Conservation (phyloP, 2,888 invertebrate genomes). For the Drosophila nr. fundita region DNA sequence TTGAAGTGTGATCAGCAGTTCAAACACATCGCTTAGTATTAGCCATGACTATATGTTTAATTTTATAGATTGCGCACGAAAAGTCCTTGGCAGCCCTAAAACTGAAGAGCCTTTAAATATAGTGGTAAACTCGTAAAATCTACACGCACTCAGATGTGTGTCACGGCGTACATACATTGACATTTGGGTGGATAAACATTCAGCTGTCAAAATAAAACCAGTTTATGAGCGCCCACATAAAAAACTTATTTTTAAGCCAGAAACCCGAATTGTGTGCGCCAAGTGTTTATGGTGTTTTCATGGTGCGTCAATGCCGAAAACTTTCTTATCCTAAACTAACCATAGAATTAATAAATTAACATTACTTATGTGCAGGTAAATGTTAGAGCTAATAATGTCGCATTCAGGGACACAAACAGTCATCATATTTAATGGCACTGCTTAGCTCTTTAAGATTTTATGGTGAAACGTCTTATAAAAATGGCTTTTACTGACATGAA, state of each 20-base stretch:
- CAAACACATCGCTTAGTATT: slow-evolving; percentile 33
- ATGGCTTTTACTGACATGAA: slow-evolving; percentile 9
- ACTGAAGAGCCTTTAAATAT: slow-evolving; percentile 53
- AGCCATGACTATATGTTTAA: slow-evolving; percentile 37
- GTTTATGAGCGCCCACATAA: slow-evolving; percentile 54
- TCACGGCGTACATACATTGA: slow-evolving; percentile 18
- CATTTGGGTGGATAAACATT: slow-evolving; percentile 50
- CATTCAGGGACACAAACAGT: slow-evolving; percentile 26
- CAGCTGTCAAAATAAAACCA: slow-evolving; percentile 63
- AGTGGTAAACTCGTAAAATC: slow-evolving; percentile 64
- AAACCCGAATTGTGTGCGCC: slow-evolving; percentile 9
- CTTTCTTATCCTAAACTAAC: slow-evolving; percentile 46
- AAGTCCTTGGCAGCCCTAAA: slow-evolving; percentile 30
- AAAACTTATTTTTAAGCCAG: slow-evolving; percentile 11
- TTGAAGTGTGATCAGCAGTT: slow-evolving; percentile 44
- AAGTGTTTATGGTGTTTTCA: slow-evolving; percentile 67
- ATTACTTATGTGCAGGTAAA: slow-evolving; percentile 24
- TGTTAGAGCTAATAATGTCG: slow-evolving; percentile 19
- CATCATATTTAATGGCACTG: slow-evolving; percentile 17
- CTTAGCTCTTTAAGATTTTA: slow-evolving; percentile 40
- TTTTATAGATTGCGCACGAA: slow-evolving; percentile 38
- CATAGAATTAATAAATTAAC: slow-evolving; percentile 65
- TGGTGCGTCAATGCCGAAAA: slow-evolving; percentile 29
- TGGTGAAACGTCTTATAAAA: slow-evolving; percentile 29
- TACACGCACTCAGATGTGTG: slow-evolving; percentile 26